Conservation (phyloP, 2,888 invertebrate species). For the Nysson spinosus region DNA sequence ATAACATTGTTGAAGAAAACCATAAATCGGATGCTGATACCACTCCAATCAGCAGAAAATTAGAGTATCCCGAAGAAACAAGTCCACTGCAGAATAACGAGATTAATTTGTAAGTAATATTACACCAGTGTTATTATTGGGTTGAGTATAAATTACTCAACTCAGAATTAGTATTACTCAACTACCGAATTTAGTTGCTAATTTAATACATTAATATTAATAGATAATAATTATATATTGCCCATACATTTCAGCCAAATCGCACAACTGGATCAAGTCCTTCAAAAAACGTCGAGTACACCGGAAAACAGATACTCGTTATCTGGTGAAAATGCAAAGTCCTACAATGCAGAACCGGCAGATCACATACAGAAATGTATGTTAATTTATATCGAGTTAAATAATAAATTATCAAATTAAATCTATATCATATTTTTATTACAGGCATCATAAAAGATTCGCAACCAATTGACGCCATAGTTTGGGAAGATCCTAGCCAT, state of each 20-base stretch:
- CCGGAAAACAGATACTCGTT: constrained; percentile 67
- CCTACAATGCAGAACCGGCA: constrained; percentile 57
- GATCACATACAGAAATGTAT: constrained; percentile 59
- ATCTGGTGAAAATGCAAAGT: constrained; percentile 60
- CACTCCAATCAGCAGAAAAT: constrained; percentile 60
- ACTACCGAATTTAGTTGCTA: too few relatives aligned
- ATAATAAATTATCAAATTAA: too few relatives aligned
- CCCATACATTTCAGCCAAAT: constrained; percentile 59
- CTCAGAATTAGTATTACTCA: too few relatives aligned
- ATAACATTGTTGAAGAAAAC: neutral
- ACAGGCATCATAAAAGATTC: constrained; percentile 74
- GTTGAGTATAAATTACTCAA: too few relatives aligned
- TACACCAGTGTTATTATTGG: too few relatives aligned
- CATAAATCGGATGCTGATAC: neutral
- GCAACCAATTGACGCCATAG: constrained; percentile 83
- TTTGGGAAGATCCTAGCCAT: constrained; percentile 82
- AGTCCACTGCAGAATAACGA: constrained; percentile 58
- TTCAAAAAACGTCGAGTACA: constrained; percentile 63
- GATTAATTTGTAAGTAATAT: constrained; percentile 58
- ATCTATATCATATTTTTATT: constrained; percentile 14
- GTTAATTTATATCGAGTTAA: constrained; percentile 20
- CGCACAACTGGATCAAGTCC: constrained; percentile 67
- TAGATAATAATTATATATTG: too few relatives aligned
- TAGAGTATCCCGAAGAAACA: constrained; percentile 63
- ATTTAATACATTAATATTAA: too few relatives aligned